Base-by-base conservation (phyloP, 2,113 vertebrate species). In the Phycodurus eques region DNA sequence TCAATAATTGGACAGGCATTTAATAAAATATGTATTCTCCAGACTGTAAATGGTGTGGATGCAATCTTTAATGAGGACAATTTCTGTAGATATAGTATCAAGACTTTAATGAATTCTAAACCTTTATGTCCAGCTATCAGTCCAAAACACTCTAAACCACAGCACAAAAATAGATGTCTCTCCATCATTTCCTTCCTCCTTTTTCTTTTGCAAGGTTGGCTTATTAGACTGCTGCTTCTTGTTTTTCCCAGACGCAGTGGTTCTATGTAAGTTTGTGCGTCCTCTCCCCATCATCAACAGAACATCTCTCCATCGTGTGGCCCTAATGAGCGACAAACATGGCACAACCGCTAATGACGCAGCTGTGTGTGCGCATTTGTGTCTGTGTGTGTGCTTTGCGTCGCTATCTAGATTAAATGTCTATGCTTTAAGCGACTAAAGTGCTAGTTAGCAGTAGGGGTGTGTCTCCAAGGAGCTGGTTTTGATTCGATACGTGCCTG, bases 371-470 rank as follows among this genome's bases (percentile, higher is more conserved):
- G 83, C 67, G n/a, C 15, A 81, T 70, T n/a, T n/a, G 5, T 73
- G 70, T 66, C 61, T 79, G 73, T 57, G 71, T 59, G 74, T 74
- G 74, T 60, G 66, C 46, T 59, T 72, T 74, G 74, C 56, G 47
- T 60, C 67, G 68, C 60, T 11, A 56, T 76, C 75, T 80, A 72
- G 68, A 78, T 78, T 70, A 72, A 66, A 67, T 66, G 76, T 61
- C 67, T 74, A 72, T 49, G 73, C 80, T 79, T 79, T 84, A 79
- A 81, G 79, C 63, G 17, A 70, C 82, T 57, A 27, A 46, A 77
- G 43, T 15, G 95, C 96, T 98, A 98, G 96, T 98, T 99, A 98
- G 97, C 95, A 93, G 88, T 22, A 94, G 94, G 95, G 97, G 96
- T 95, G 98, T 96, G 94, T 93, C 88, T 91, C 57, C 35, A 27